Evolutionary conservation across 2,113 vertebrate genomes (phyloP).

Genomic region (Gadus macrocephalus): DNA sequence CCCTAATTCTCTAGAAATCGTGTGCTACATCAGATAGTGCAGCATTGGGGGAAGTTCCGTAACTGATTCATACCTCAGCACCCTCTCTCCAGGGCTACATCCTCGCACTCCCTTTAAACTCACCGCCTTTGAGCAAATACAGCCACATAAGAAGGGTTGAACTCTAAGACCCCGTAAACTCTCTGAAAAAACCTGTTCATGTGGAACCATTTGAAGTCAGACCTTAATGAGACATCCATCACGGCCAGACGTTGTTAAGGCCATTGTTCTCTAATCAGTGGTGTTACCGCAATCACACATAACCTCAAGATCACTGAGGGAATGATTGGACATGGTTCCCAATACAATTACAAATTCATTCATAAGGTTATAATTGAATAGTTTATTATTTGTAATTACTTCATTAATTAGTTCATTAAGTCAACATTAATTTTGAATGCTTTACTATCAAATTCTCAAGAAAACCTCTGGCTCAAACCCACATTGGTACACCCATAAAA

Average conservation of each 20-base stretch:
- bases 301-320: conserved; percentile 17
- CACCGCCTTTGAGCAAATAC: conserved; percentile 70
- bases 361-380: too few species aligned
- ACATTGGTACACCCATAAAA: too few species aligned
- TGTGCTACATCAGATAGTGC: conserved; percentile 70
- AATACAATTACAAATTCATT: too few species aligned
- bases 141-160: conserved; percentile 63
- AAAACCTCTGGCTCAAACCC: too few species aligned
- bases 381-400: too few species aligned
- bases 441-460: too few species aligned
- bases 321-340: conserved; percentile 11
- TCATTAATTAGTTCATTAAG: too few species aligned
- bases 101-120: conserved; percentile 47
- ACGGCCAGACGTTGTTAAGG: conserved; percentile 24
- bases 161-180: conserved; percentile 65
- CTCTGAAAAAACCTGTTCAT: conserved; percentile 51
- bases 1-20: conserved; percentile 71
- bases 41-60: conserved; percentile 65
- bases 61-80: conserved; percentile 72
- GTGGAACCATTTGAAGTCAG: conserved; percentile 42
- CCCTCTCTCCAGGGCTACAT: conserved; percentile 31
- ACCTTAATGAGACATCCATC: conserved; percentile 21
- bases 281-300: conserved; percentile 16
- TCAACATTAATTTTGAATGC: too few species aligned
- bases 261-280: conserved; percentile 36